These are phyloP conservation scores for Propithecus perrieri DNA, from an alignment of 2,797 vertebrate species.

Conservation along the genomic window DNA sequence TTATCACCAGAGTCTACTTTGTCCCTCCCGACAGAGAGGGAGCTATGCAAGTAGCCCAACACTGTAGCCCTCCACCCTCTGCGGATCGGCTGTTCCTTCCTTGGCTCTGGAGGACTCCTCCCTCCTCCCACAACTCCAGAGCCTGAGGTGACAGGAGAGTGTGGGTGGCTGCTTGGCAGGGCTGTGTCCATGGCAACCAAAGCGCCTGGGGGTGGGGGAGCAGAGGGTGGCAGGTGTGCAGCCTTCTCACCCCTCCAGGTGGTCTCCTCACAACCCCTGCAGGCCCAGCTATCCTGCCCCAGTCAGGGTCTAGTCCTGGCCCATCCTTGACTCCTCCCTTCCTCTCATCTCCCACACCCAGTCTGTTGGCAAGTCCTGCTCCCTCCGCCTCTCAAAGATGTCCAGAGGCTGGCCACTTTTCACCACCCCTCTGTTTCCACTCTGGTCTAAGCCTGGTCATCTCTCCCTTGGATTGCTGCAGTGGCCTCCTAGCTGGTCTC, in stretches of 20 bases:
- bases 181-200: slow-evolving; percentile 61
- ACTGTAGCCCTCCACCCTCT: not conserved
- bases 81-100: not conserved
- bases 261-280: not conserved
- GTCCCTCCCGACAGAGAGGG: not conserved
- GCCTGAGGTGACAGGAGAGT: not conserved
- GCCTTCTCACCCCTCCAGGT: not conserved
- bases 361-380: not conserved
- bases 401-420: not conserved
- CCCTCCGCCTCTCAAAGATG: not conserved
- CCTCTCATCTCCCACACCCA: not conserved
- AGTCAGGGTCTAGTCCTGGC: not conserved
- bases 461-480: not conserved
- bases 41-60: fast-evolving
- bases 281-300: not conserved
- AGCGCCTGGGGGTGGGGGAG: not conserved
- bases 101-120: not conserved
- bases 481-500: not conserved
- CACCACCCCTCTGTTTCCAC: not conserved
- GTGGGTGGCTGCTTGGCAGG: slow-evolving; percentile 51
- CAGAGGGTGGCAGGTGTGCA: not conserved
- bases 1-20: not conserved
- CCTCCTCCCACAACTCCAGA: slow-evolving; percentile 20
- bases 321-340: not conserved
- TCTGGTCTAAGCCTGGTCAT: not conserved